Base-by-base conservation (phyloP, 2,888 invertebrate species). In the Strigamia maritima region DNA sequence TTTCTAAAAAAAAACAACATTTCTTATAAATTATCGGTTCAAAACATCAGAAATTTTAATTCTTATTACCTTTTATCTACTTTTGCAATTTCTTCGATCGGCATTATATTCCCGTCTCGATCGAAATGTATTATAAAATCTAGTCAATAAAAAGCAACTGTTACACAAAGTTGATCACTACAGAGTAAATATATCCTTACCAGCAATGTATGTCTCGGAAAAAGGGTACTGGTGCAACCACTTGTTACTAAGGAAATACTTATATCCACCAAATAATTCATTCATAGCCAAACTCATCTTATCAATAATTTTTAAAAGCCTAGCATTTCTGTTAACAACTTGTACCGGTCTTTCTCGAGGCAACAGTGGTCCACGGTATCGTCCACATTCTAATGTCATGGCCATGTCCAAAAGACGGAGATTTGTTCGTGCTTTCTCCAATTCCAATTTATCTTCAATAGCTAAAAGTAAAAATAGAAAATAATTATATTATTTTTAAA, bases 351-450 rank as follows among this genome's bases (percentile, higher is more conserved):
- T 81, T 89, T 88, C 82, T 87, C 60, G 88, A 0, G 90, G 89
- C 35, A 91, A 83, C 79, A 90, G 83, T 6, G 90, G 90, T 6
- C 90, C 90, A 22, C 83, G 83, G 83, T 91, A 91, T 31, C 87
- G 85, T n/a, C 86, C 83, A 83, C 89, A 90, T 83, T 92, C 92
- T 74, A 92, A 84, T 14, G 89, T 88, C 86, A 92, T 87, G 6
- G 90, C 89, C 38, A 89, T 89, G 82, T 92, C 92, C 79, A 92
- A 87, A 49, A 91, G 84, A 84, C 89, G 88, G 60, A 92, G 85
- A 83, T 90, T 90, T 79, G 84, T 84, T 79, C 89, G 87, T 79
- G 87, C 83, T 14, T 83, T 80, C 75, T 83, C 82, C 0, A 88
- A 82, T 8, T 85, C 83, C 28, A 65, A 28, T 22, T 79, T 31